Conservation (phyloP, 1,140 invertebrate genomes). For the Musca domestica region DNA sequence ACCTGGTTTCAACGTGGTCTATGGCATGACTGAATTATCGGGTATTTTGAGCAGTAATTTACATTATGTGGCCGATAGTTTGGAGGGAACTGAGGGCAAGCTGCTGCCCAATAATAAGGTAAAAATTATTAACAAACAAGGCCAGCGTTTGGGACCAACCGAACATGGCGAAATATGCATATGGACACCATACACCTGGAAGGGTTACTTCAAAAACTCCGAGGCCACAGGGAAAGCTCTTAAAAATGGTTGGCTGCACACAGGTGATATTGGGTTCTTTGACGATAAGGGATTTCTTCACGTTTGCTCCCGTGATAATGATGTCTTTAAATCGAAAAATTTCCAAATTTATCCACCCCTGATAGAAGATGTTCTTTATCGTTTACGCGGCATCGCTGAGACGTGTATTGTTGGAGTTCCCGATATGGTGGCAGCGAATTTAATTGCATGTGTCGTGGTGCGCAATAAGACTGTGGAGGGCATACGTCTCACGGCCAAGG, state of each 20-base stretch:
- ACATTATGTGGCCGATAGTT: constrained; percentile 38
- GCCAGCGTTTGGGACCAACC: constrained; percentile 39
- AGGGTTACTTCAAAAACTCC: constrained; percentile 59
- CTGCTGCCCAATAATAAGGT: constrained; percentile 40
- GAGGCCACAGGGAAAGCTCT: constrained; percentile 64
- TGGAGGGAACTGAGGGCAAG: constrained; percentile 46
- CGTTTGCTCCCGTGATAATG: constrained; percentile 70
- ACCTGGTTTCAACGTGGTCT: constrained; percentile 38
- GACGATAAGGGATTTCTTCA: constrained; percentile 66
- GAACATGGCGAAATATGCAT: constrained; percentile 61
- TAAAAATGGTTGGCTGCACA: constrained; percentile 63
- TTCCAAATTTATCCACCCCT: constrained; percentile 82
- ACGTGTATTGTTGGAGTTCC: constrained; percentile 80
- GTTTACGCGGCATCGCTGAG: constrained; percentile 71
- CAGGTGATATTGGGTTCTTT: constrained; percentile 70
- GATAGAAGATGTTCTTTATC: constrained; percentile 76
- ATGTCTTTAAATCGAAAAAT: constrained; percentile 68
- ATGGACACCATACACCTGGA: constrained; percentile 56
- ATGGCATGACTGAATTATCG: constrained; percentile 40
- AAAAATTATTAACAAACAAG: constrained; percentile 35
- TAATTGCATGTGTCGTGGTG: constrained; percentile 45
- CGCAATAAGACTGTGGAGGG: constrained; percentile 46
- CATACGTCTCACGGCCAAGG: constrained; percentile 58
- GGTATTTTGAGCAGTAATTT: constrained; percentile 37
- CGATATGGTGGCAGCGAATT: constrained; percentile 56